These are phyloP conservation scores for Pseudanteris insignis DNA, from an alignment of 2,888 invertebrate genomes.

Conservation along the genomic window DNA sequence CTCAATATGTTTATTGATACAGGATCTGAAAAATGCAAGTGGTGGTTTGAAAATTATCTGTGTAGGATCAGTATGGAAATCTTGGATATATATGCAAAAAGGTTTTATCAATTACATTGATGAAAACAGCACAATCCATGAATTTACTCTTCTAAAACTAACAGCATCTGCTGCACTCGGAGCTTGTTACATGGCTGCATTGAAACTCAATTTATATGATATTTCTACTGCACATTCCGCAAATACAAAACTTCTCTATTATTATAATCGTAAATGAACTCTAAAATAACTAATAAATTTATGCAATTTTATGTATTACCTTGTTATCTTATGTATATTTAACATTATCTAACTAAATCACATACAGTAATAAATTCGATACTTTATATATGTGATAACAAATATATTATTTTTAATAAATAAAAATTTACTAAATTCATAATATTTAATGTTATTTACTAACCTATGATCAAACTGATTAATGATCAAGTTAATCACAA, in stretches of 20 bases:
- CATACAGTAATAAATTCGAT: no score
- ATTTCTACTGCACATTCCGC: conserved; percentile 75
- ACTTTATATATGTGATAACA: no score
- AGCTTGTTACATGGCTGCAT: conserved; percentile 85
- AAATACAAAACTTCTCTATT: conserved; percentile 76
- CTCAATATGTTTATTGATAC: no score
- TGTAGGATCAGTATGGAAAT: conserved; percentile 95
- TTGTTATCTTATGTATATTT: no score
- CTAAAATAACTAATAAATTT: no score
- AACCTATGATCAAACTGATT: no score
- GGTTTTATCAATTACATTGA: conserved; percentile 74
- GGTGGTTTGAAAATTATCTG: conserved; percentile 83
- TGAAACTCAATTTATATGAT: conserved; percentile 72
- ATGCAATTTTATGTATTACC: no score
- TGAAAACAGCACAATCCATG: conserved; percentile 66
- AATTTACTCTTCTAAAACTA: conserved; percentile 75
- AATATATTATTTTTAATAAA: no score
- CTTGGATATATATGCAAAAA: conserved; percentile 82
- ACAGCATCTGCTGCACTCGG: conserved; percentile 84
- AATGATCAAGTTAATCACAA: no score
- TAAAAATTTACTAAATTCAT: no score
- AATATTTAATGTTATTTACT: no score
- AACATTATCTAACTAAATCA: no score
- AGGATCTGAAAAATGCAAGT: conserved; percentile 68
- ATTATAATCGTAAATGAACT: conserved; percentile 64